These are phyloP conservation scores for Gonioctena quinquepunctata DNA, from an alignment of 1,140 invertebrate genomes.

Conservation along the genomic window DNA sequence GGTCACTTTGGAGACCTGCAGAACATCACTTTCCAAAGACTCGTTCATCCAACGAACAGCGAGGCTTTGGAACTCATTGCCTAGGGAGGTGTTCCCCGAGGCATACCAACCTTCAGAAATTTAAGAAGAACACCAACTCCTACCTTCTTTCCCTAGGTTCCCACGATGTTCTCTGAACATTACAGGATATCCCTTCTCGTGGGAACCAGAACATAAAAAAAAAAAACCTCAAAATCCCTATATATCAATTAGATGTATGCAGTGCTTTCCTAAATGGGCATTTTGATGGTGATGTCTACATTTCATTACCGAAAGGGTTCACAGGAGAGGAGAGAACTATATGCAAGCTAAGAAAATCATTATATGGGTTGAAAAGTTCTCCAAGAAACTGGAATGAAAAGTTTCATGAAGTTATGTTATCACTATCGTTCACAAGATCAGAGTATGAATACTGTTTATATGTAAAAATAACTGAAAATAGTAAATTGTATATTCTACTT, in stretches of 20 bases:
- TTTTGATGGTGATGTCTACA: not conserved
- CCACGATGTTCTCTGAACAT: too few relatives aligned
- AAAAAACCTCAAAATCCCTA: too few relatives aligned
- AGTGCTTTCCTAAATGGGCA: not conserved
- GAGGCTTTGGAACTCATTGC: too few relatives aligned
- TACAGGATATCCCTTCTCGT: too few relatives aligned
- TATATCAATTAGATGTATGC: not conserved
- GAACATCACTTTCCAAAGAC: too few relatives aligned
- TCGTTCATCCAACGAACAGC: too few relatives aligned
- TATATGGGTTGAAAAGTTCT: not conserved
- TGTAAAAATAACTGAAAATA: not conserved
- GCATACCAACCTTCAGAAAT: too few relatives aligned
- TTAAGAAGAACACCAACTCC: too few relatives aligned
- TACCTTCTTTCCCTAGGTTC: too few relatives aligned
- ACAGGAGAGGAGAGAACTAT: not conserved
- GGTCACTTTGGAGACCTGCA: too few relatives aligned
- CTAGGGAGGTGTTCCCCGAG: too few relatives aligned
- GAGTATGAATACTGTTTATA: not conserved
- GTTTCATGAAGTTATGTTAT: not conserved
- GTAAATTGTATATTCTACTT: not conserved
- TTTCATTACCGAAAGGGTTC: not conserved
- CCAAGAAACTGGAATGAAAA: not conserved
- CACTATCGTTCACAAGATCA: not conserved
- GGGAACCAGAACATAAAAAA: too few relatives aligned
- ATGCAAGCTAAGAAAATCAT: not conserved